Evolutionary conservation across 1,140 invertebrate genomes (phyloP), one percentile per base, ranked within the genome.

Genomic region (Drosophila cardini): DNA sequence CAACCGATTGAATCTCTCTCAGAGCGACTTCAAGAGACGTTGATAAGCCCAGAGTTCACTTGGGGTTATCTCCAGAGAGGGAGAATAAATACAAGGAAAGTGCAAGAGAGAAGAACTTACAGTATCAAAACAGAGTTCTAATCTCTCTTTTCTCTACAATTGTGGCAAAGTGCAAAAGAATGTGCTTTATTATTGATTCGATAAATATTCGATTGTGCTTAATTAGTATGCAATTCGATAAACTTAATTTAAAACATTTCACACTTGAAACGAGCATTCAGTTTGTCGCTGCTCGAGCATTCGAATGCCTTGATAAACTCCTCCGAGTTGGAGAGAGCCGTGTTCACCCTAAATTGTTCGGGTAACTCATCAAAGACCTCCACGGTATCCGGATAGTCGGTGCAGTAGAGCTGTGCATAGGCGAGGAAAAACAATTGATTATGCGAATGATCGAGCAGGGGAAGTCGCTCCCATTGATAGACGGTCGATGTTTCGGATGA

Each of bases 381-480:
- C 38, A 87, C 10, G 8, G 72, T 60, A 0, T 90, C 75, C 0
- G 89, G 73, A 52, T 91, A 91, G n/a, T 91, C 86, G 6, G 83
- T 68, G 55, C 90, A 91, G 60, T 87, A 91, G 0, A 90, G 53
- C 94, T 98, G 97, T 15, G 97, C 96, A 92, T 98, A 98, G 36
- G 96, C 96, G 38, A 99, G 92, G 89, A 98, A 99, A 92, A 99
- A 99, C 34, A 98, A 93, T 90, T 98, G 97, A 30, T 95, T 93
- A 91, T 97, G 96, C 3, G 95, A 96, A 46, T 96, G 93, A 70
- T 96, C 95, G 2, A 98, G 92, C 4, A 97, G 96, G 0, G 98
- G 97, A 6, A 98, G 93, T 0, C 94, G 93, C 45, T 94, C 91
- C 53, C 95, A 94, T 71, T 93, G 92, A 38, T 77, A 43, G 89